Conservation (phyloP, 1,140 invertebrate species). For the Ips nitidus region DNA sequence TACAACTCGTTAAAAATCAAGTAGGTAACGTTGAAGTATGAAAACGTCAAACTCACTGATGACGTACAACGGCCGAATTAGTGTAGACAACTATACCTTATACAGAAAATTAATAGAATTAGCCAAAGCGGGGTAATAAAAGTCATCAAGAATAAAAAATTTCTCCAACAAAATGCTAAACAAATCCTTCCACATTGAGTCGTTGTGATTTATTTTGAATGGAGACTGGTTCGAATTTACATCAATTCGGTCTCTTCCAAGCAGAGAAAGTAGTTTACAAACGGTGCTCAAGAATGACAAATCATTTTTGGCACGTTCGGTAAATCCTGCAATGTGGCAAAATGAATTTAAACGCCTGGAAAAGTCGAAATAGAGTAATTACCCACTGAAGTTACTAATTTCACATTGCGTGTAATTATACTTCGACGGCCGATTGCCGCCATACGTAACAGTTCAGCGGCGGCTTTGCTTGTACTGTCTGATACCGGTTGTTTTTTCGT, state of each 20-base stretch:
- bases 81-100: slow-evolving; percentile 30
- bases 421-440: slow-evolving; percentile 40
- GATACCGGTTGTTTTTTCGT: slow-evolving; percentile 37
- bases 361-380: neutral
- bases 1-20: too few relatives aligned
- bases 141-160: slow-evolving; percentile 37
- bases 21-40: too few relatives aligned
- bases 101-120: slow-evolving; percentile 43
- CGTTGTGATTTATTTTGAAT: slow-evolving; percentile 41
- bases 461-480: slow-evolving; percentile 38
- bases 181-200: slow-evolving; percentile 41
- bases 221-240: slow-evolving; percentile 39
- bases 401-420: slow-evolving; percentile 46
- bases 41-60: too few relatives aligned
- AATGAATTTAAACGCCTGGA: too few relatives aligned
- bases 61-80: too few relatives aligned
- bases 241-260: slow-evolving; percentile 40
- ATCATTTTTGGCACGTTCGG: slow-evolving; percentile 5
- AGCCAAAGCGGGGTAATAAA: slow-evolving; percentile 40
- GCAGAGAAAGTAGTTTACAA: slow-evolving; percentile 40
- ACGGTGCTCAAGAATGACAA: slow-evolving; percentile 40
- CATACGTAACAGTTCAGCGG: slow-evolving; percentile 43
- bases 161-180: slow-evolving; percentile 37
- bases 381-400: slow-evolving; percentile 42
- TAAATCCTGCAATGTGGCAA: too few relatives aligned